These are phyloP conservation scores for Protobothrops mucrosquamatus DNA, from an alignment of 2,113 vertebrate genomes.

Conservation along the genomic window DNA sequence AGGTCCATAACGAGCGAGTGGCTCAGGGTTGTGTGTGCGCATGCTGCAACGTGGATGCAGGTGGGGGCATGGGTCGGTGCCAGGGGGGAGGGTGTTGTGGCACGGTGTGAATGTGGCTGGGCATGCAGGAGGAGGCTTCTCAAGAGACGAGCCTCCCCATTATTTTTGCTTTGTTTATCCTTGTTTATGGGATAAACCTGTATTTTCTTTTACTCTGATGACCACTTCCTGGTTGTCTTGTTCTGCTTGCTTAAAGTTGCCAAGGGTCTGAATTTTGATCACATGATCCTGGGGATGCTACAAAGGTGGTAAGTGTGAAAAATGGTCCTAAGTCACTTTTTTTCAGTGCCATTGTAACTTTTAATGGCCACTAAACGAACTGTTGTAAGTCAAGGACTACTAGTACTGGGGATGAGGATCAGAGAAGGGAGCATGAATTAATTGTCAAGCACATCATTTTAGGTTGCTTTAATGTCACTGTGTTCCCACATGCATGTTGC, in stretches of 20 bases:
- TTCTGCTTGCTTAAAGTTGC: neutral
- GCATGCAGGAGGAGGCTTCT: neutral
- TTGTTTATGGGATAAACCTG: neutral
- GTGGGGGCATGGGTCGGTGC: neutral
- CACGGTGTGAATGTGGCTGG: neutral
- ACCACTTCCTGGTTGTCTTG: neutral
- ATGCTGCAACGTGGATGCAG: neutral
- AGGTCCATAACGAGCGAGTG: neutral
- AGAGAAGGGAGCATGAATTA: neutral
- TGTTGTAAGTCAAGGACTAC: neutral
- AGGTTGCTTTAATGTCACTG: neutral
- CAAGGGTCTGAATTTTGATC: neutral
- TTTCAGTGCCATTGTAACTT: neutral
- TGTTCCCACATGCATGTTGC: neutral
- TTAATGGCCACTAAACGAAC: neutral
- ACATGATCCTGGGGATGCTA: neutral
- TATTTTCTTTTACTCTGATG: neutral
- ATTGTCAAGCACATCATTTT: neutral
- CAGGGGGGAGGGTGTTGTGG: neutral
- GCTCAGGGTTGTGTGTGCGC: neutral
- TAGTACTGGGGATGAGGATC: neutral
- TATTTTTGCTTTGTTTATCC: neutral
- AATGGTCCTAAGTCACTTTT: rapidly evolving
- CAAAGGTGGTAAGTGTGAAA: neutral
- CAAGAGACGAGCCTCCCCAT: neutral